Evolutionary conservation across 2,888 invertebrate genomes (phyloP), one percentile per base, ranked within the genome.

Genomic region (Apocheima hispidaria): DNA sequence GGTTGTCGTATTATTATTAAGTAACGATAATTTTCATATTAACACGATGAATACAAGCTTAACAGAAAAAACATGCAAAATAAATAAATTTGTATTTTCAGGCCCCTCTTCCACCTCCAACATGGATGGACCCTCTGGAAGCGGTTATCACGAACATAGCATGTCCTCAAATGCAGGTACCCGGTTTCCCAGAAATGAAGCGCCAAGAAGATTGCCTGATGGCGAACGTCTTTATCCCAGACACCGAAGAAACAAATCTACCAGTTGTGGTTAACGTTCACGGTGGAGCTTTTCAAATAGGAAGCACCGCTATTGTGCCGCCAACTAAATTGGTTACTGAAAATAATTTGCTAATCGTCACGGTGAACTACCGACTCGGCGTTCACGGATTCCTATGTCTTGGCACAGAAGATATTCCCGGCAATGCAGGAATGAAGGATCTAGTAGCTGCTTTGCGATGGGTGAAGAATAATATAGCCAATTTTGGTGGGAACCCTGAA

Each of bases 391-490:
- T 84, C 40, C 68, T 86, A 14, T 86, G 84, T 64, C 73, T 86
- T 14, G 86, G 86, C 0, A 87, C 86, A 12, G 68, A 76, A 52
- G 77, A 74, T 38, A 72, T 72, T 49, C 87, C 87, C 1, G 88
- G 88, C 1, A 87, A 88, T 51, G 88, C 87, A 21, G 88, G 84
- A 1, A 73, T 87, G 75, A 88, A 88, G 66, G 88, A 88, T 55
- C 85, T 84, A 68, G 76, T 88, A 1, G 81, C 83, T 0, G 63
- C 83, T 20, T 70, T 87, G 12, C 75, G 72, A 0, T 85, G 84
- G 84, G 80, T 85, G 0, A 73, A 82, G 38, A 68, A 68, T 7
- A 87, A 88, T 57, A 86, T 88, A 44, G 83, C 71, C 0, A 69
- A 53, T 2, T 88, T 85, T 44, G 83, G 87, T 12, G 88, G 88